phyloP scores from a whole-genome alignment of 30 jellyfish, hydroid and myxozoan species.

The Morbakka virulenta region DNA sequence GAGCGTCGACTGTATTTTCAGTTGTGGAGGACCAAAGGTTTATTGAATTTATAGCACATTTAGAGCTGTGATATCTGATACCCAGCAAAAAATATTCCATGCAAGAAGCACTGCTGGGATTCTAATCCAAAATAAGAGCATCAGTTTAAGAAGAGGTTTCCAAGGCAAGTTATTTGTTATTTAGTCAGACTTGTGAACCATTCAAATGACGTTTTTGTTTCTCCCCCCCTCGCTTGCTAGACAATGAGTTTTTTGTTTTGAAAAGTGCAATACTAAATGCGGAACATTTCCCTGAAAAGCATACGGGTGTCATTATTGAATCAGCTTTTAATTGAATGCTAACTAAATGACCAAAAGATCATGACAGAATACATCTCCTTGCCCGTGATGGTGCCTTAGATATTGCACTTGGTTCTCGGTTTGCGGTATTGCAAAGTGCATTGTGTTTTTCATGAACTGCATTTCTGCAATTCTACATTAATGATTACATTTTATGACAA shows the following conservation, averaged over 20 bases:
- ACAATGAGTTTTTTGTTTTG: background rate
- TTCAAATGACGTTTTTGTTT: slow-evolving; percentile 22
- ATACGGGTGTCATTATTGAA: too few relatives aligned
- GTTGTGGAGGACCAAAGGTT: too few relatives aligned
- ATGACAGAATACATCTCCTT: slow-evolving; percentile 4
- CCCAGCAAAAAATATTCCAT: too few relatives aligned
- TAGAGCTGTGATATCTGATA: too few relatives aligned
- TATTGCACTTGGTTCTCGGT: background rate
- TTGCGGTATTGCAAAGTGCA: slow-evolving; percentile 2
- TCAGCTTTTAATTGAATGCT: background rate
- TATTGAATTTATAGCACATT: too few relatives aligned
- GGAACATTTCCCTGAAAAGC: too few relatives aligned
- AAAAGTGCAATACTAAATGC: slow-evolving; percentile 11
- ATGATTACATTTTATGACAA: background rate
- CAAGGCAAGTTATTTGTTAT: too few relatives aligned
- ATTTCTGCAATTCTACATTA: background rate
- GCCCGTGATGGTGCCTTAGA: slow-evolving; percentile 29
- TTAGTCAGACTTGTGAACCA: too few relatives aligned
- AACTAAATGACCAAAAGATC: background rate
- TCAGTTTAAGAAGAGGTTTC: too few relatives aligned
- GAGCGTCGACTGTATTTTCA: too few relatives aligned
- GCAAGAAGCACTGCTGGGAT: too few relatives aligned
- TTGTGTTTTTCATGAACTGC: slow-evolving; percentile 43
- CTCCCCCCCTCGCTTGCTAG: slow-evolving; percentile 39
- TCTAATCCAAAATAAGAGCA: too few relatives aligned